These are phyloP conservation scores for Thecocarcelia acutangulata DNA, from an alignment of 2,888 invertebrate species.

Conservation along the genomic window DNA sequence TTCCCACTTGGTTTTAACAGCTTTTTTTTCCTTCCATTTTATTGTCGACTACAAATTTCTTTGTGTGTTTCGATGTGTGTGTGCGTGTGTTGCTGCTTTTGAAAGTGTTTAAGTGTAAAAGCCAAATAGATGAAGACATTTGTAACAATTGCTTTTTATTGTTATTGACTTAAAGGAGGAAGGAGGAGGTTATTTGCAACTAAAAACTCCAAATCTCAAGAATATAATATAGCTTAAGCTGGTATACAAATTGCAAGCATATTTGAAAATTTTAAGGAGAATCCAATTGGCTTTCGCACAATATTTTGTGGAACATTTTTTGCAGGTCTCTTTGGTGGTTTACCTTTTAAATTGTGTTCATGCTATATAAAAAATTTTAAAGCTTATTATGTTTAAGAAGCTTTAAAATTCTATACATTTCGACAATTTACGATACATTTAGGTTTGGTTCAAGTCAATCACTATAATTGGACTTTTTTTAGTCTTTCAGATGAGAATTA, in stretches of 20 bases:
- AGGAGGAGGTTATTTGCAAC: constrained; percentile 28
- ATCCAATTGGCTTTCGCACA: constrained; percentile 10
- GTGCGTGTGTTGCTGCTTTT: constrained; percentile 60
- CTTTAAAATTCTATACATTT: too few species aligned
- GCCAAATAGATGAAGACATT: constrained; percentile 70
- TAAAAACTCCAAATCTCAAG: constrained; percentile 15
- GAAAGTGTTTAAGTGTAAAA: constrained; percentile 77
- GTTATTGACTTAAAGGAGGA: constrained; percentile 52
- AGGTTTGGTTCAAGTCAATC: too few species aligned
- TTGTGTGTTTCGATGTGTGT: constrained; percentile 3
- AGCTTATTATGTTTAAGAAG: too few species aligned
- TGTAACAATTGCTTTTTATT: constrained; percentile 68
- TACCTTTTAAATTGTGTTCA: too few species aligned
- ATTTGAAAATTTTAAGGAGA: constrained; percentile 16
- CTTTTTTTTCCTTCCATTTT: constrained; percentile 1
- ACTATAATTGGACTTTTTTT: too few species aligned
- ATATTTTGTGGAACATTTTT: not conserved
- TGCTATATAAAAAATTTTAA: too few species aligned
- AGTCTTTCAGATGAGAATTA: too few species aligned
- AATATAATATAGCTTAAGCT: constrained; percentile 37
- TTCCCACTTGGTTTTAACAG: constrained; percentile 52
- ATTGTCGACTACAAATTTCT: constrained; percentile 41
- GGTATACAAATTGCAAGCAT: constrained; percentile 51
- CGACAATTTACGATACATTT: too few species aligned
- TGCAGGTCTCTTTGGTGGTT: too few species aligned